These are phyloP conservation scores for Phrixothrix hirtus DNA, from an alignment of 2,888 invertebrate genomes.

Conservation along the genomic window DNA sequence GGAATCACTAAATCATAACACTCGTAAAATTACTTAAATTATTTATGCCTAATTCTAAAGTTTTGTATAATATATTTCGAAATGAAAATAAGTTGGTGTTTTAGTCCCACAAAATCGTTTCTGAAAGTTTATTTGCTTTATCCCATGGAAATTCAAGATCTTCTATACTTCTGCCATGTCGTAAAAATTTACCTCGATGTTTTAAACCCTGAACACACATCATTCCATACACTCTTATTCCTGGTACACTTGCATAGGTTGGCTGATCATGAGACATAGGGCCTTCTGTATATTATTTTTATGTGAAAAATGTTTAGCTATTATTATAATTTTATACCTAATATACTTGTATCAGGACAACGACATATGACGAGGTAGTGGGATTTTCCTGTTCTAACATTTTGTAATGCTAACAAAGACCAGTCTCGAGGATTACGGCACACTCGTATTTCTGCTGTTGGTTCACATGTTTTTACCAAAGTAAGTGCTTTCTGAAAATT, in stretches of 20 bases:
- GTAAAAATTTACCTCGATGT: constrained; percentile 56
- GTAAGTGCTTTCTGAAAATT: constrained; percentile 73
- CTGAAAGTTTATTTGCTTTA: constrained; percentile 71
- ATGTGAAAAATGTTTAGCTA: background rate
- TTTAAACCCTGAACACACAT: constrained; percentile 71
- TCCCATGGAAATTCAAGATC: constrained; percentile 76
- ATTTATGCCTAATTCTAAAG: background rate
- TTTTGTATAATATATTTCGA: background rate
- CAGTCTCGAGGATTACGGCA: constrained; percentile 88
- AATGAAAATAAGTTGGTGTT: background rate
- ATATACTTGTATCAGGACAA: constrained; percentile 81
- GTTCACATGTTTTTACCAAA: constrained; percentile 90
- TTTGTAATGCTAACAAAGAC: constrained; percentile 88
- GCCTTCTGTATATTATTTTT: constrained; percentile 67
- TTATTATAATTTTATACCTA: constrained; percentile 64
- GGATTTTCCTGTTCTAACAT: constrained; percentile 89
- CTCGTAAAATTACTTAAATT: background rate
- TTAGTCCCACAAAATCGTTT: constrained; percentile 69
- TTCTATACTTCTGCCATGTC: constrained; percentile 52
- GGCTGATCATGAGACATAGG: constrained; percentile 94
- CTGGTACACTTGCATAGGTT: constrained; percentile 90
- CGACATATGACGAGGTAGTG: constrained; percentile 91
- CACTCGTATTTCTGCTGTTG: constrained; percentile 86
- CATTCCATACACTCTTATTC: constrained; percentile 92
- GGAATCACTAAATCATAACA: background rate